These are phyloP conservation scores for Acropora tenuis DNA, from an alignment of 64 coral and sea anemone species.

Conservation along the genomic window DNA sequence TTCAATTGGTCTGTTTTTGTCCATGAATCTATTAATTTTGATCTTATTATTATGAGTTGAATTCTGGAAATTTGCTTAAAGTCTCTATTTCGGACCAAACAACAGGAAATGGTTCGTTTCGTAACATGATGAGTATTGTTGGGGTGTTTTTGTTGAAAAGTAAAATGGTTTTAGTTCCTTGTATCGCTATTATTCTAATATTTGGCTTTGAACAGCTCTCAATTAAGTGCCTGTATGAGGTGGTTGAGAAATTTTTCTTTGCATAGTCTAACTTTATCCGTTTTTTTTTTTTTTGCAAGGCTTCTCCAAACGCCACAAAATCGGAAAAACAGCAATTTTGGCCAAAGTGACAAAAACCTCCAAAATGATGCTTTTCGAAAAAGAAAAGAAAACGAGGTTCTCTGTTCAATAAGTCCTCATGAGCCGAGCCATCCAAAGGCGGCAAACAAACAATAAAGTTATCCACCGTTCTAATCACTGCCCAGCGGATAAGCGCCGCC, in stretches of 20 bases:
- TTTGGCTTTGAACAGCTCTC: neutral
- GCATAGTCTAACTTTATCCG: no score
- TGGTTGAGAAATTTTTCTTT: neutral
- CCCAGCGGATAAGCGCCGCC: no score
- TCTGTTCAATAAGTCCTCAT: no score
- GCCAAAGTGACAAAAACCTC: no score
- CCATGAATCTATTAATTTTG: neutral
- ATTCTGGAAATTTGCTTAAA: neutral
- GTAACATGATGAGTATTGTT: neutral
- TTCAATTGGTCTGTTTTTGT: neutral
- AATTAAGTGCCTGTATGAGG: neutral
- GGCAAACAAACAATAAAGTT: no score
- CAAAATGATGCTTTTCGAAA: no score
- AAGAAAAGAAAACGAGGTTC: no score
- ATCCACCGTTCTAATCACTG: no score
- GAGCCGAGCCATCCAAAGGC: no score
- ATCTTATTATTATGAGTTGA: no score
- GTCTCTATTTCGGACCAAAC: neutral
- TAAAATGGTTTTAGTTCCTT: neutral
- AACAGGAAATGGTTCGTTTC: neutral
- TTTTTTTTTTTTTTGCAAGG: no score
- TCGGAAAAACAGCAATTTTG: neutral
- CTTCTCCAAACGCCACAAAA: no score
- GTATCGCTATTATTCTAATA: slow-evolving; percentile 5
- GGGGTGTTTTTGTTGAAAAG: slow-evolving; percentile 11